phyloP scores from a whole-genome alignment of 2,113 vertebrate genomes.

The Turnix velox region DNA sequence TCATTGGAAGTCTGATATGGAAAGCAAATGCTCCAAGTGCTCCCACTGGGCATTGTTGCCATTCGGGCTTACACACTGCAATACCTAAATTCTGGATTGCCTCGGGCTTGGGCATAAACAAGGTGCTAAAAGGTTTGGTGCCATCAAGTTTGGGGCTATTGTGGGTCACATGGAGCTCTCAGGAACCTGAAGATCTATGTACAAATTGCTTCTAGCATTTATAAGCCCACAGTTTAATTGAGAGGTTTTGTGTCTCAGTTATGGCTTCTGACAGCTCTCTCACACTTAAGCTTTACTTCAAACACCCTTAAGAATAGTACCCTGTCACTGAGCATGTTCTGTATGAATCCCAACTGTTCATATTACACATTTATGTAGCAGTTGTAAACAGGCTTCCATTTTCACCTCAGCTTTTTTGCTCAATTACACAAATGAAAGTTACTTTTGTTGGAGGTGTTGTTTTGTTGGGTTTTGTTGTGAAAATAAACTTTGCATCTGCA shows the following conservation, averaged over 20 bases:
- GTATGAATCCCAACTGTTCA: not conserved
- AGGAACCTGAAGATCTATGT: not conserved
- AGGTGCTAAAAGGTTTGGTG: not conserved
- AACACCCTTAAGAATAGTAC: not conserved
- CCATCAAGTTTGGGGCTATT: not conserved
- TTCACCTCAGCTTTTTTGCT: not conserved
- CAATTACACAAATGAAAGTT: not conserved
- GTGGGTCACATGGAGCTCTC: not conserved
- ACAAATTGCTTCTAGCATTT: not conserved
- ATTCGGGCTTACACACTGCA: not conserved
- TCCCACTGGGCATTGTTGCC: rapidly evolving
- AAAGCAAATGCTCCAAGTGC: not conserved
- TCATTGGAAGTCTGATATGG: not conserved
- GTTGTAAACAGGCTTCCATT: not conserved
- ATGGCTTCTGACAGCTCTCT: not conserved
- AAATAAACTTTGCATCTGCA: not conserved
- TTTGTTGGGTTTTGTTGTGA: too few relatives aligned
- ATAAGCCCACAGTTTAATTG: not conserved
- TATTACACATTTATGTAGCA: not conserved
- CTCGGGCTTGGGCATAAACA: not conserved
- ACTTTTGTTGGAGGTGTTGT: not conserved
- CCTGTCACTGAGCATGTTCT: not conserved
- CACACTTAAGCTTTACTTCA: not conserved
- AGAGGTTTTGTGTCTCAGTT: not conserved
- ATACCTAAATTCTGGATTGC: not conserved